Conservation (phyloP, 2,797 vertebrate species). For the Amazonetta brasiliensis region DNA sequence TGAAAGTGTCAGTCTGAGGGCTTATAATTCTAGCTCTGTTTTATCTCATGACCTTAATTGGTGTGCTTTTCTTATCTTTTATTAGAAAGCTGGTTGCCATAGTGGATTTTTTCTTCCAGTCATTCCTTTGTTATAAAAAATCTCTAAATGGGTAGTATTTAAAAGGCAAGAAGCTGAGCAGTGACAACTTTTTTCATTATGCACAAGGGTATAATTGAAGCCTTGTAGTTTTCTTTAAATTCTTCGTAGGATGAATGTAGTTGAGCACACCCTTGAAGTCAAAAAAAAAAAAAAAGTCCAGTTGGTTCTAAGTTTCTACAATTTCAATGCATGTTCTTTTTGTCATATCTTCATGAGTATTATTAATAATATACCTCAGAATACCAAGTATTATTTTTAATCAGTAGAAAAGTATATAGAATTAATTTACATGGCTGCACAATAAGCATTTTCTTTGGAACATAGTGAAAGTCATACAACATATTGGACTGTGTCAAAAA, state of each 20-base stretch:
- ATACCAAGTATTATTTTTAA: not conserved
- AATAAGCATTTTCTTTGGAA: not conserved
- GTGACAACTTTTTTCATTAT: not conserved
- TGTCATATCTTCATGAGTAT: not conserved
- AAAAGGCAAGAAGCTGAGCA: not conserved
- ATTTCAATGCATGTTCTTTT: not conserved
- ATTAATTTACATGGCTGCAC: not conserved
- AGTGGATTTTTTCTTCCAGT: not conserved
- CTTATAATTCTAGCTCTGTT: not conserved
- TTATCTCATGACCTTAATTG: not conserved
- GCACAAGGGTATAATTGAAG: not conserved
- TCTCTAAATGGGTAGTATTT: not conserved
- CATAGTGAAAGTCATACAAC: not conserved
- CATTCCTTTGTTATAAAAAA: not conserved
- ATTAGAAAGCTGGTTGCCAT: not conserved
- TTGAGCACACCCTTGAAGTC: not conserved
- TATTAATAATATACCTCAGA: not conserved
- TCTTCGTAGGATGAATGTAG: not conserved
- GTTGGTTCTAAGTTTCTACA: not conserved
- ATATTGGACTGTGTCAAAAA: not conserved
- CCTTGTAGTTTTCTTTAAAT: not conserved
- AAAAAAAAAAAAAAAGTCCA: not conserved
- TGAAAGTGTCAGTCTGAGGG: not conserved
- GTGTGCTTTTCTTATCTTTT: not conserved
- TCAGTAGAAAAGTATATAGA: not conserved